Conservation (phyloP, 2,113 vertebrate species). For the Amazona guildingii region DNA sequence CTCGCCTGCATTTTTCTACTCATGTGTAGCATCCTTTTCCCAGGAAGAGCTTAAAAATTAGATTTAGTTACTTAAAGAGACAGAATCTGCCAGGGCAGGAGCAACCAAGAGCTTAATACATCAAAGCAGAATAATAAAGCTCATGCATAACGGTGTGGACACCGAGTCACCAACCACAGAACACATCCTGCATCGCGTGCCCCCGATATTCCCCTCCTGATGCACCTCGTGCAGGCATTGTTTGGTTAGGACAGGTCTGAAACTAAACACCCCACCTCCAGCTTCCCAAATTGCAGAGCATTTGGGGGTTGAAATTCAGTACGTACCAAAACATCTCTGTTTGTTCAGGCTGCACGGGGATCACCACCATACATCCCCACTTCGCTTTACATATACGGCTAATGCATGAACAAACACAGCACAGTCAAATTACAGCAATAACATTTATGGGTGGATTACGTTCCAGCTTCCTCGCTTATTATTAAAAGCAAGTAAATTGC, state of each 20-base stretch:
- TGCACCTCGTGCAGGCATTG: background rate
- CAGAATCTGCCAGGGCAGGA: slow-evolving; percentile 34
- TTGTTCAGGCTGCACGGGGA: background rate
- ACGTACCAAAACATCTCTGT: background rate
- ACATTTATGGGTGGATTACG: slow-evolving; percentile 61
- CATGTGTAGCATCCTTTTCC: slow-evolving; percentile 59
- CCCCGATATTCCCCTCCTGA: background rate
- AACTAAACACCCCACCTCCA: background rate
- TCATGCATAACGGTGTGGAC: background rate
- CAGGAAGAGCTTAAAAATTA: slow-evolving; percentile 57
- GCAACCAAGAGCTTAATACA: slow-evolving; percentile 7
- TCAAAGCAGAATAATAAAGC: slow-evolving; percentile 39
- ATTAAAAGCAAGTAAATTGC: slow-evolving; percentile 22
- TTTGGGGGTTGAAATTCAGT: background rate
- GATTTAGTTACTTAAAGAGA: slow-evolving; percentile 65
- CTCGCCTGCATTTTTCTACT: slow-evolving; percentile 73
- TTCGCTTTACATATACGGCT: background rate
- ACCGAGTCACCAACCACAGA: fast-evolving
- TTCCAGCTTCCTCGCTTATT: slow-evolving; percentile 37
- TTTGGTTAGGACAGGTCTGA: background rate
- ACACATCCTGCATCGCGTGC: background rate
- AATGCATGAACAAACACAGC: slow-evolving; percentile 57
- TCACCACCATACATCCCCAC: background rate
- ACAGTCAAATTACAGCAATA: slow-evolving; percentile 59
- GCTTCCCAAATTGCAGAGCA: background rate